Conservation (phyloP, 2,113 vertebrate genomes). For the Setophaga coronata region DNA sequence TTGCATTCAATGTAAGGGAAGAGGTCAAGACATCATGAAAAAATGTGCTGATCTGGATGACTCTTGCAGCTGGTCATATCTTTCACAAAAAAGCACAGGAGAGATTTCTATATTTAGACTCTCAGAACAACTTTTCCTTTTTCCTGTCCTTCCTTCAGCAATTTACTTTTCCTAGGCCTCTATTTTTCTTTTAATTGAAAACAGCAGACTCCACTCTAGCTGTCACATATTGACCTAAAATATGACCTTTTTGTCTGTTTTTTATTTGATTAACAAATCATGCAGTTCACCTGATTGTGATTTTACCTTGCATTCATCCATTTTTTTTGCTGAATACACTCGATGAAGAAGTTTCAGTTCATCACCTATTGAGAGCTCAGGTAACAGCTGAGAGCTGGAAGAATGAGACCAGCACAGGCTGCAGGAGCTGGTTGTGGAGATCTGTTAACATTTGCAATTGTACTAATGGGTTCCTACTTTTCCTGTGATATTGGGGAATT, state of each 20-base stretch:
- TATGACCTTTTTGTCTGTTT: neutral
- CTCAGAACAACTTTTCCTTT: neutral
- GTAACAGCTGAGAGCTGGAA: neutral
- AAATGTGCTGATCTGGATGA: constrained; percentile 17
- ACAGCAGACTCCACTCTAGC: neutral
- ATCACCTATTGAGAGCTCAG: neutral
- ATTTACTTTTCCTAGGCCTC: neutral
- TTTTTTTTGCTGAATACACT: neutral
- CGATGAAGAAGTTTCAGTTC: neutral
- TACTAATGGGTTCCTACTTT: neutral
- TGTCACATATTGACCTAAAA: neutral
- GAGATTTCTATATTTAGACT: constrained; percentile 22
- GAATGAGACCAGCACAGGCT: neutral
- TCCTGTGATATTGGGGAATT: neutral
- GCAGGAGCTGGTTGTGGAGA: neutral
- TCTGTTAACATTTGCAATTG: neutral
- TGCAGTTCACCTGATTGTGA: neutral
- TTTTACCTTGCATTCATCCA: neutral
- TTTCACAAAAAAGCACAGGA: neutral
- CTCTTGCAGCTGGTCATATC: neutral
- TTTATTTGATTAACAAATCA: neutral
- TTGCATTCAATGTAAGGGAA: neutral
- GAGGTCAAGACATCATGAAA: constrained; percentile 27
- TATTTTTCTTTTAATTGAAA: neutral
- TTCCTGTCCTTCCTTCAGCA: neutral